Evolutionary conservation across 1,140 invertebrate genomes (phyloP).

Genomic region (Maniola jurtina): DNA sequence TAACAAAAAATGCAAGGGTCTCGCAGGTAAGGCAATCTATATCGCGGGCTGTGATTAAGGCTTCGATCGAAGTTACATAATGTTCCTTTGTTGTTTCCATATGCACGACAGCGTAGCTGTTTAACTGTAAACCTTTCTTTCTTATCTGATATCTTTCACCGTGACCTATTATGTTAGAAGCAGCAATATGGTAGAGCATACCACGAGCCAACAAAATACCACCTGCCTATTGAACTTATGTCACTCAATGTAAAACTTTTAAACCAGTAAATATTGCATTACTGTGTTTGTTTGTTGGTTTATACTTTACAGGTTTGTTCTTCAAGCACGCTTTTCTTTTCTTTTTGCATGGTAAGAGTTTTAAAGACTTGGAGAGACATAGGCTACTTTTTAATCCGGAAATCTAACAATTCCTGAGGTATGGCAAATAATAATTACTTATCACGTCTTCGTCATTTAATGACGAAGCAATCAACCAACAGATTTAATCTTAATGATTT

Average conservation of each 20-base stretch:
- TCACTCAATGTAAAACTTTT: not conserved
- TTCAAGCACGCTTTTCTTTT: no score
- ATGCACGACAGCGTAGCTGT: slow-evolving; percentile 48
- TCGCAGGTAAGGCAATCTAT: slow-evolving; percentile 70
- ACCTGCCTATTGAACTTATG: slow-evolving; percentile 18
- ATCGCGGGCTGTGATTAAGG: slow-evolving; percentile 57
- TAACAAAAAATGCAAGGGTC: slow-evolving; percentile 58
- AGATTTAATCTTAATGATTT: no score
- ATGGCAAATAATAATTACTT: no score
- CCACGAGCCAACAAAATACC: slow-evolving; percentile 16
- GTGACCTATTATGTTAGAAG: slow-evolving; percentile 8
- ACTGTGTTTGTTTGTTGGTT: no score
- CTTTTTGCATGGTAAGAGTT: no score
- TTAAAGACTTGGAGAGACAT: no score
- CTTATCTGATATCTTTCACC: slow-evolving; percentile 23
- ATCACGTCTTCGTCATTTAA: no score
- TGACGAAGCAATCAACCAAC: no score
- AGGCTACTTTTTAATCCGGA: no score
- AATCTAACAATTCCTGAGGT: no score
- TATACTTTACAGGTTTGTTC: no score
- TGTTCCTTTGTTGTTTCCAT: slow-evolving; percentile 41
- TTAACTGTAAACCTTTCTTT: slow-evolving; percentile 48
- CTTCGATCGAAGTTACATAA: slow-evolving; percentile 54
- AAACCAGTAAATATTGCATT: no score
- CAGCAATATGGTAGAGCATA: slow-evolving; percentile 3